Percentiles rank a stretch among this genome's conserved stretches.
These are phyloP conservation scores for Microctenopoma stevenorrisi DNA, from an alignment of 2,797 vertebrate species.

Conservation along the genomic window DNA sequence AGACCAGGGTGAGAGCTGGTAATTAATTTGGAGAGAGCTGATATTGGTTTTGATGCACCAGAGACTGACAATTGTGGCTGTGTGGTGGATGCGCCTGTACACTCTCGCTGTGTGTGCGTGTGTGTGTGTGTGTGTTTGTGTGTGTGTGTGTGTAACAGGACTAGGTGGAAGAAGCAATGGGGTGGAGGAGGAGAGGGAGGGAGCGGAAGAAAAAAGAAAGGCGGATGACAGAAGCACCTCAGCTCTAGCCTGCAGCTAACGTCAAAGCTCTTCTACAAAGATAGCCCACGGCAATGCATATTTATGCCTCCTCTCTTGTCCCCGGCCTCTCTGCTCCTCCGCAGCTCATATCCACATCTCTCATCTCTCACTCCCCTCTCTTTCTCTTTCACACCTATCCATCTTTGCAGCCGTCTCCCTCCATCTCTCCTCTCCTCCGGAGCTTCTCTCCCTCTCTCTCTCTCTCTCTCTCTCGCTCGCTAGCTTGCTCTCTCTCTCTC, in stretches of 20 bases:
- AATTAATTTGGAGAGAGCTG: conserved; percentile 83
- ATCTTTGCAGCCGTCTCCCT: conserved; percentile 10
- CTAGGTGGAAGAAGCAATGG: conserved; percentile 30
- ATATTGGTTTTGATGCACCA: conserved; percentile 82
- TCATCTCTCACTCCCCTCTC: conserved; percentile 5
- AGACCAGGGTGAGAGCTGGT: conserved; percentile 68
- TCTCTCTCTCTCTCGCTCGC: no score
- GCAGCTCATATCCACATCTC: conserved; percentile 28
- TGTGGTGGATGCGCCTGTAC: conserved; percentile 14
- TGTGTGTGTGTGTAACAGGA: not conserved
- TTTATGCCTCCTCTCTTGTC: conserved; percentile 51
- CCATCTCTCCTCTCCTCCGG: not conserved
- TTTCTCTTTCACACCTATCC: conserved; percentile 22
- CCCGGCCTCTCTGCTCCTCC: conserved; percentile 24
- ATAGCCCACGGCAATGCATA: conserved; percentile 61
- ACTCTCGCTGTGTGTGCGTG: not conserved
- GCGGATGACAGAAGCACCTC: conserved; percentile 27
- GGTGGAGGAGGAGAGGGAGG: conserved; percentile 20
- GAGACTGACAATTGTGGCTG: conserved; percentile 67
- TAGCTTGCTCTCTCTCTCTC: not conserved
- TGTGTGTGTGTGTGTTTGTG: no score
- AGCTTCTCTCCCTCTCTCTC: not conserved
- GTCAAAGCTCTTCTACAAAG: conserved; percentile 60
- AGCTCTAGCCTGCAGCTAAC: conserved; percentile 48
- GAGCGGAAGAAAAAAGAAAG: conserved; percentile 3